A percentile compares a stretch with the other conserved stretches of the same genome.
Evolutionary conservation across 1,140 invertebrate species (phyloP).

Genomic region (Coenobita brevimanus): DNA sequence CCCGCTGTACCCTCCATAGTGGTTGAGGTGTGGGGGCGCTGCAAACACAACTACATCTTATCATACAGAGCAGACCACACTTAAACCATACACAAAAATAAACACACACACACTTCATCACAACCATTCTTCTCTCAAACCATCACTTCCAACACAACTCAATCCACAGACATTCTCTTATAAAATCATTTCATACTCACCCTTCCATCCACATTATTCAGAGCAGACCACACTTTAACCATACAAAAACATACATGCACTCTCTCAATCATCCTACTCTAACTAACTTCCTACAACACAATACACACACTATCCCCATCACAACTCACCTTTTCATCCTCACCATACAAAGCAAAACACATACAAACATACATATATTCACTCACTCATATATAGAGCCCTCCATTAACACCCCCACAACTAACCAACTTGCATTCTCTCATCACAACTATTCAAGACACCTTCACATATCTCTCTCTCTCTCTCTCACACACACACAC

Average conservation of each 20-base stretch:
- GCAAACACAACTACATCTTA: slow-evolving; percentile 30
- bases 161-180: no score
- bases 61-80: slow-evolving; percentile 13
- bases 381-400: not conserved
- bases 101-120: no score
- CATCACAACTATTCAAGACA: not conserved
- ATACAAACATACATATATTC: slow-evolving; percentile 1
- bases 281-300: no score
- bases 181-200: not conserved
- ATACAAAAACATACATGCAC: no score
- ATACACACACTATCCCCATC: no score
- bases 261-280: no score
- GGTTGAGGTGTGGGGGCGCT: slow-evolving; percentile 67
- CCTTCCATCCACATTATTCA: not conserved
- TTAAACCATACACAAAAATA: no score
- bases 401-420: not conserved
- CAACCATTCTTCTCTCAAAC: no score
- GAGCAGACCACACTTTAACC: no score
- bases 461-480: not conserved
- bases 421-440: not conserved
- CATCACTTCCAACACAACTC: not conserved
- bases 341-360: no score
- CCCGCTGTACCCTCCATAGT: slow-evolving; percentile 65
- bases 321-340: no score
- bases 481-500: not conserved